Evolutionary conservation across 1,140 invertebrate genomes (phyloP).

Genomic region (Agrypnia vestita): DNA sequence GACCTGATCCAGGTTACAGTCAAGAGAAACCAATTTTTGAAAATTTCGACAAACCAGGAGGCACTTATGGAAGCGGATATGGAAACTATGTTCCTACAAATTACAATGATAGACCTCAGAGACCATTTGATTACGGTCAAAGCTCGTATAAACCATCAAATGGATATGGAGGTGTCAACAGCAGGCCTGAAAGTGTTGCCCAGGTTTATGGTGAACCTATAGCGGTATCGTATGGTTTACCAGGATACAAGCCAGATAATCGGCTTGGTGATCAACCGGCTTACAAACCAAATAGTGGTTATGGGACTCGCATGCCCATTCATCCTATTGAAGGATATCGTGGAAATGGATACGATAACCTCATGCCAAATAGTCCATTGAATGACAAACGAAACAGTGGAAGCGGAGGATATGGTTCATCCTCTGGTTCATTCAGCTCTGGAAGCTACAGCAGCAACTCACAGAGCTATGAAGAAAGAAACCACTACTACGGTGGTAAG

Average conservation of each 20-base stretch:
- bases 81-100: constrained; percentile 45
- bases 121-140: constrained; percentile 31
- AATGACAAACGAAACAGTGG: constrained; percentile 34
- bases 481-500: not conserved
- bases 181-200: constrained; percentile 33
- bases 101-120: constrained; percentile 52
- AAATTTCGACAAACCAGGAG: constrained; percentile 22
- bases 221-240: constrained; percentile 49
- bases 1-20: not conserved
- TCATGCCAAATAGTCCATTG: constrained; percentile 44
- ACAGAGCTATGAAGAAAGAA: constrained; percentile 24
- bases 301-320: not conserved
- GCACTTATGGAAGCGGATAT: constrained; percentile 49
- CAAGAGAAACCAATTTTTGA: constrained; percentile 21
- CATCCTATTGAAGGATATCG: constrained; percentile 50
- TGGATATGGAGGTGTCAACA: not conserved
- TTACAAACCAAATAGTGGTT: constrained; percentile 5
- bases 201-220: constrained; percentile 54
- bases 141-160: constrained; percentile 37
- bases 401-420: not conserved
- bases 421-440: not conserved
- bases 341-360: constrained; percentile 59
- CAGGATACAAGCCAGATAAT: constrained; percentile 18
- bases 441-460: constrained; percentile 28
- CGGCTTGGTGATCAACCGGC: not conserved